Evolutionary conservation across 2,888 invertebrate genomes (phyloP), one percentile per base, ranked within the genome.

Genomic region (Sphecodes monilicornis): DNA sequence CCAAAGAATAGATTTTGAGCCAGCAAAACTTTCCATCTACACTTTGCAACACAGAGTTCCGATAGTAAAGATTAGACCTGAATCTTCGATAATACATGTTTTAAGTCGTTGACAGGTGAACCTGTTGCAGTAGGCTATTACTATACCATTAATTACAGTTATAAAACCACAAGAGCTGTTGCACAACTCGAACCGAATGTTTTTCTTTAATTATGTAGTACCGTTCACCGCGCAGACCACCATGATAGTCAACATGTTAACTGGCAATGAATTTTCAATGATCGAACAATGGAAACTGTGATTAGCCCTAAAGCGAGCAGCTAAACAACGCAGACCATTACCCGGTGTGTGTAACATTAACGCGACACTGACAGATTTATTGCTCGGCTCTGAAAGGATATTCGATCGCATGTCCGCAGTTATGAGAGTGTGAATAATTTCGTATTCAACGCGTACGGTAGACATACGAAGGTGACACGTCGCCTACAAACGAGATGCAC

Each of bases 361-460:
- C 54, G 69, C 64, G 85, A 74, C 84, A 85, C 57, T 84, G 85
- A 84, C 84, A 74, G 84, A 73, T 80, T 76, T 80, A 80, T 84
- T 66, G 73, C 66, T 26, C 46, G 29, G 76, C 57, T 77, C 73
- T 74, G 76, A 85, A 85, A 85, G 80, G 76, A 85, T 76, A 77
- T 68, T 66, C 74, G 77, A 71, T 50, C 54, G 43, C 76, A 80
- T 26, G 68, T 76, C 69, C n/a, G 36, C 60, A 26, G 43, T 60
- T 68, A 66, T 39, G 70, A 32, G 41, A 50, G 71, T 54, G 46
- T 68, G 74, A 75, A 74, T 80, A 80, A 80, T 85, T 80, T 64
- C 22, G 73, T 74, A 66, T 84, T 79, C 64, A 41, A 46, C 32
- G 36, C 43, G 57, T 39, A 68, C 43, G 41, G 43, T 18, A 32